Evolutionary conservation across 2,888 invertebrate species (phyloP).

Genomic region (Ceraclea dissimilis): DNA sequence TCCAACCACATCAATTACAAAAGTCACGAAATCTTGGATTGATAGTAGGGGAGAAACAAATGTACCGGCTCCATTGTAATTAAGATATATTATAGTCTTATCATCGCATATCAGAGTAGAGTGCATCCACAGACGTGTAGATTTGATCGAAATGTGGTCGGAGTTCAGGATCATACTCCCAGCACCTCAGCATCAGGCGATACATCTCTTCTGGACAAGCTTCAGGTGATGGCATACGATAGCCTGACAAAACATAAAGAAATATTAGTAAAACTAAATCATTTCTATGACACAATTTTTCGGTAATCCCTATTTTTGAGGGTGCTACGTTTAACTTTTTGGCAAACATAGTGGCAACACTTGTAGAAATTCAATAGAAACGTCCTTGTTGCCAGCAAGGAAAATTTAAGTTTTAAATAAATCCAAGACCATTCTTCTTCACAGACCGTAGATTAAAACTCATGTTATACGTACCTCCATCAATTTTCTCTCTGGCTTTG

Average conservation of each 20-base stretch:
- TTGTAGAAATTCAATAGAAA: no score
- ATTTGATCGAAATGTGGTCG: constrained; percentile 90
- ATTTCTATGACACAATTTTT: background rate
- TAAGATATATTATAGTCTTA: no score
- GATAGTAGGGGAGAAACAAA: no score
- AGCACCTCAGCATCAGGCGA: constrained; percentile 83
- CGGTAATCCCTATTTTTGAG: no score
- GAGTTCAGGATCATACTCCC: constrained; percentile 89
- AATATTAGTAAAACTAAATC: background rate
- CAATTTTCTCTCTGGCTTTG: constrained; percentile 88
- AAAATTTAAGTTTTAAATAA: background rate
- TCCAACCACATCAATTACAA: no score
- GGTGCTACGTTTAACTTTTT: no score
- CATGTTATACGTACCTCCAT: constrained; percentile 60
- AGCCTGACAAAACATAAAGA: constrained; percentile 51
- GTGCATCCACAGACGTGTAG: constrained; percentile 66
- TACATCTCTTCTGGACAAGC: constrained; percentile 85
- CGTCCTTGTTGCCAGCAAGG: no score
- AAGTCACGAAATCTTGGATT: no score
- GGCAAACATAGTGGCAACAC: no score
- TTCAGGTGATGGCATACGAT: constrained; percentile 87
- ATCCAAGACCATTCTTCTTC: no score
- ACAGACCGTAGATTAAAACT: no score
- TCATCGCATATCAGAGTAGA: constrained; percentile 36
- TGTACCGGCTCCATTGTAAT: no score